A percentile compares a stretch with the other conserved stretches of the same genome.
These are phyloP conservation scores for Oceanites oceanicus DNA, from an alignment of 2,113 vertebrate genomes.

Conservation along the genomic window DNA sequence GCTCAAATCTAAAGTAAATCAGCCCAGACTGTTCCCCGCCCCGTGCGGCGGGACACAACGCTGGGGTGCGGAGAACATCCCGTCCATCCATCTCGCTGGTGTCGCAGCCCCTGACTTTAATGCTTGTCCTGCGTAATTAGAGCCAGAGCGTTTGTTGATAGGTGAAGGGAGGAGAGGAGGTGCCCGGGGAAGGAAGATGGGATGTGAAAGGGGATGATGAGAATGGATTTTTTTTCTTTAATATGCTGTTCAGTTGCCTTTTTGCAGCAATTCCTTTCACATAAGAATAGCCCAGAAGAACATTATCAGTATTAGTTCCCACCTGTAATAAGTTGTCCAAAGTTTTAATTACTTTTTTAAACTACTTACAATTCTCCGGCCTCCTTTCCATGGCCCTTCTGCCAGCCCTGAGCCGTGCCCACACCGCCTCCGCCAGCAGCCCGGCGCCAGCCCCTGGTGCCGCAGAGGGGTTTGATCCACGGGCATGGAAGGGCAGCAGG, in stretches of 20 bases:
- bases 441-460: background rate
- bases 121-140: slow-evolving; percentile 63
- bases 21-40: slow-evolving; percentile 66
- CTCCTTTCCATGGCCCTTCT: background rate
- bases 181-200: background rate
- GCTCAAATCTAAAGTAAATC: slow-evolving; percentile 79
- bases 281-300: background rate
- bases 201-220: background rate
- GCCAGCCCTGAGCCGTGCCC: background rate
- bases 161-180: background rate
- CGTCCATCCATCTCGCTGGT: slow-evolving; percentile 70
- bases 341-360: background rate
- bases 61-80: slow-evolving; percentile 67
- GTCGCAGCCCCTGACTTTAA: slow-evolving; percentile 48
- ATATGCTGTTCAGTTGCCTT: background rate
- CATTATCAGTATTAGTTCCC: background rate
- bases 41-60: slow-evolving; percentile 54
- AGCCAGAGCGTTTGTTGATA: slow-evolving; percentile 52
- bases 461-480: background rate
- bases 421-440: background rate
- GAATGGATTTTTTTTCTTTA: background rate
- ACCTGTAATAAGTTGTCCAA: background rate
- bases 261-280: background rate
- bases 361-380: background rate
- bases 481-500: background rate